These are phyloP conservation scores for fruit fly (Drosophila melanogaster) DNA, from an alignment of 1,140 invertebrate species.

Conservation along the genomic window Release_6_plus_ISO1_MT NC_004354.4:8264501-8265000, in stretches of 20 bases:
- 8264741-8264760: too few species aligned
- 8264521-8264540: neutral
- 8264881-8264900: slow-evolving; percentile 70
- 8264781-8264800: neutral
- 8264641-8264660: too few species aligned
- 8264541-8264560: neutral
- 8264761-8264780: neutral
- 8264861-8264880: slow-evolving; percentile 42
- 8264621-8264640: too few species aligned
- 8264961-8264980: slow-evolving; percentile 39
- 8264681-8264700: too few species aligned
- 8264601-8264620: too few species aligned
- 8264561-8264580: too few species aligned
- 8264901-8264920: slow-evolving; percentile 76
- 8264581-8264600: too few species aligned
- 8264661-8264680: too few species aligned
- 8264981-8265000: slow-evolving; percentile 11
- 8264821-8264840: slow-evolving; percentile 8
- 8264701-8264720: too few species aligned
- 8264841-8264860: slow-evolving; percentile 15
- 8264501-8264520: neutral
- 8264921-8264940: slow-evolving; percentile 53
- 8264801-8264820: neutral
- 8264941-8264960: slow-evolving; percentile 48
- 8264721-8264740: too few species aligned